These are phyloP conservation scores for Melanostoma mellinum DNA, from an alignment of 2,888 invertebrate genomes.

Conservation along the genomic window DNA sequence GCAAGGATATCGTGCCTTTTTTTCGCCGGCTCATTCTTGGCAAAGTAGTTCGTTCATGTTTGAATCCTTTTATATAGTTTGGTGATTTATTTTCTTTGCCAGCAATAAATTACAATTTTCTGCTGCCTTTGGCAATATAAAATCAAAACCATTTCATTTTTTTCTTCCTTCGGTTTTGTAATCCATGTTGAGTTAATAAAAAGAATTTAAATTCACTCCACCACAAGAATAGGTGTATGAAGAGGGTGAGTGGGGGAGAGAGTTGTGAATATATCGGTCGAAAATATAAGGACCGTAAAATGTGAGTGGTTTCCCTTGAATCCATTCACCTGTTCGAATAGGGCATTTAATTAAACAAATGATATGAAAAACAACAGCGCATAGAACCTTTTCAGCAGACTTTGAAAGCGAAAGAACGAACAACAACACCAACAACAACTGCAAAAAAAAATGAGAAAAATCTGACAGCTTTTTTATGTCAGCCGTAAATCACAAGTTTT, in stretches of 20 bases:
- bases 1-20: constrained; percentile 30
- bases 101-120: constrained; percentile 67
- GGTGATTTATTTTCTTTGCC: constrained; percentile 64
- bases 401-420: constrained; percentile 3
- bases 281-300: constrained; percentile 30
- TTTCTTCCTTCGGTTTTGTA: constrained; percentile 11
- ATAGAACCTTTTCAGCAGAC: neutral
- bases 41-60: constrained; percentile 10
- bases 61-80: constrained; percentile 62
- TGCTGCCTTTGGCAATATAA: constrained; percentile 67
- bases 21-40: neutral
- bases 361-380: constrained; percentile 35
- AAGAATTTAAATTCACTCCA: constrained; percentile 42
- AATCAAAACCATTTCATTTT: constrained; percentile 30
- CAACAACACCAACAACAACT: constrained; percentile 10
- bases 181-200: constrained; percentile 36
- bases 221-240: neutral
- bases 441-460: constrained; percentile 41
- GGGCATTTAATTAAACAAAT: constrained; percentile 65
- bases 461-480: constrained; percentile 64
- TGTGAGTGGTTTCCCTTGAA: constrained; percentile 12
- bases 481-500: constrained; percentile 68
- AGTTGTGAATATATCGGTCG: neutral
- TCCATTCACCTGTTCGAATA: constrained; percentile 66
- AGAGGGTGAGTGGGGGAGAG: neutral